Evolutionary conservation across 2,888 invertebrate species (phyloP), one percentile per base, ranked within the genome.

Genomic region (Brenthis daphne): DNA sequence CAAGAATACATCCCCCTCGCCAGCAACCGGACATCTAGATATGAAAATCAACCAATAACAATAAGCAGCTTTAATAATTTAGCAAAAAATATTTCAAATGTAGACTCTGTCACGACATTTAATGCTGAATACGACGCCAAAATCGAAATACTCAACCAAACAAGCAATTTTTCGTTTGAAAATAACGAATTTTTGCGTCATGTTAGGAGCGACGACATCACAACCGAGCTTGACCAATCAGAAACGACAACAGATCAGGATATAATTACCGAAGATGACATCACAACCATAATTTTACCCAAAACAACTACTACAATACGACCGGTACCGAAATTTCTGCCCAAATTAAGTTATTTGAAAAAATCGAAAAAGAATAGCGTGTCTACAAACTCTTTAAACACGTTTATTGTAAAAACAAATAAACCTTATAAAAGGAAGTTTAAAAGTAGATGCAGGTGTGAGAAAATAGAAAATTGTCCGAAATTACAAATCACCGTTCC

Each of bases 381-480:
- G 14, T 57, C 67, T 3, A 57, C 63, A 8, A 67, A 67, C 51
- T 63, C 81, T 3, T 77, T 79, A 6, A 75, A 48, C n/a, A 47
- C 63, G n/a, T 33, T 60, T 50, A 55, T 47, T 12, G 54, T 78
- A 16, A 92, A 91, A n/a, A 74, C 92, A 11, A 83, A 86, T 2
- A 79, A 77, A 14, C 63, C 77, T 0, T 80, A 82, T 0, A 86
- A 82, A 57, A 83, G 90, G 68, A 81, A 76, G 61, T 93, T 87
- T 69, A 79, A 80, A 56, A 92, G 92, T 0, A 80, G 81, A n/a
- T 93, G 93, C 69, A 77, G 90, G 0, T 93, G 93, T 68, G 90
- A 88, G 67, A 91, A 85, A 72, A 92, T 93, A 29, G 90, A 88
- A 84, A 93, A 93, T 73, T 93, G 93, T 75, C 88, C 89, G 0